Evolutionary conservation across 2,113 vertebrate species (phyloP).

Genomic region (Pygoscelis antarcticus): DNA sequence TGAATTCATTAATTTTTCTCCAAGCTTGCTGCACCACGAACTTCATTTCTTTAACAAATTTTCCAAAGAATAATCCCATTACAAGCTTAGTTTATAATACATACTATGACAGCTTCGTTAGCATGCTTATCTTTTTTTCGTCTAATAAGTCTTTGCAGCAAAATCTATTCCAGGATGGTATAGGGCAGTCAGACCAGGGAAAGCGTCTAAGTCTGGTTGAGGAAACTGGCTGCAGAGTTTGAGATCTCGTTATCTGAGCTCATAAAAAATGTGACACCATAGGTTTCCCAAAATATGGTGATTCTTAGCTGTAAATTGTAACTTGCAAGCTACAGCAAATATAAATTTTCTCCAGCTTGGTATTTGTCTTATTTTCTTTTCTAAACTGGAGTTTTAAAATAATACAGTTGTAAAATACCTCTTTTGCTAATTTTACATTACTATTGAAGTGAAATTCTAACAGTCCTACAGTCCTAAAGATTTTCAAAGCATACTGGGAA

Average conservation of each 20-base stretch:
- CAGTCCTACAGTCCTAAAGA: background rate
- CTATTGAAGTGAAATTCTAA: background rate
- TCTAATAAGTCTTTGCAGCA: background rate
- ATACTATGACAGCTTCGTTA: conserved; percentile 17
- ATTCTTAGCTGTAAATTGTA: background rate
- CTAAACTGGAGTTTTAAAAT: background rate
- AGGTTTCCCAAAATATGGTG: background rate
- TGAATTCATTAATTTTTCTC: conserved; percentile 58
- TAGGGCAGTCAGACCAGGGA: background rate
- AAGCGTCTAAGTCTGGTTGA: background rate
- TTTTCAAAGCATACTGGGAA: background rate
- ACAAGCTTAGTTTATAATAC: conserved; percentile 40
- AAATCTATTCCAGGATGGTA: background rate
- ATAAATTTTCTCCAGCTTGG: background rate
- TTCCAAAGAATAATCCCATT: conserved; percentile 64
- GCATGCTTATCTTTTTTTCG: background rate
- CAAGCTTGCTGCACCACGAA: conserved; percentile 33
- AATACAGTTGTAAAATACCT: background rate
- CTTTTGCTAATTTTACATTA: background rate
- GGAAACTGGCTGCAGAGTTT: background rate
- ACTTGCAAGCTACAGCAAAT: background rate
- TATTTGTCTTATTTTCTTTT: background rate
- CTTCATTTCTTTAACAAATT: conserved; percentile 50
- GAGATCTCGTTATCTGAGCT: background rate
- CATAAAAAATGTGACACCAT: background rate